Evolutionary conservation across 2,113 vertebrate species (phyloP).

Genomic region (Pterocles burchelli): DNA sequence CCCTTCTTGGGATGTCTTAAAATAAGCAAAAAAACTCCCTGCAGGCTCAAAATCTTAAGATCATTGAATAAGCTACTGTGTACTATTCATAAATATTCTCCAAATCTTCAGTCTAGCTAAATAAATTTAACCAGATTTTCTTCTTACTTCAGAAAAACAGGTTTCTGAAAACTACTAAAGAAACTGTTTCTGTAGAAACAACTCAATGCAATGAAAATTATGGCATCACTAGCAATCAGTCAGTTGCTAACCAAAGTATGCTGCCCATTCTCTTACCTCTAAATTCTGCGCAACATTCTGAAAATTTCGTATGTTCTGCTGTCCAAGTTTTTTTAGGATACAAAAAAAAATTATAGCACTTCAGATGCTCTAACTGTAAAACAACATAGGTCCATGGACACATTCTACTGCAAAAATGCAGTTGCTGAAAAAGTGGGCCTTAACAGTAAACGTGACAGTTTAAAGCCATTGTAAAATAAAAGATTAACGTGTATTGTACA

Average conservation of each 20-base stretch:
- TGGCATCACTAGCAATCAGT: neutral
- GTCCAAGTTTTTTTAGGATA: neutral
- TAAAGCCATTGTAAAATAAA: neutral
- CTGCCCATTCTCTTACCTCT: neutral
- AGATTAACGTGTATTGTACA: neutral
- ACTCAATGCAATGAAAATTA: neutral
- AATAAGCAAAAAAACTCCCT: neutral
- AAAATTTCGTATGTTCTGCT: neutral
- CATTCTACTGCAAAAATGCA: neutral
- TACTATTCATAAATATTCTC: neutral
- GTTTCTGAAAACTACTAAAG: neutral
- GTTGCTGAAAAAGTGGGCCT: neutral
- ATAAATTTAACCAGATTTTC: neutral
- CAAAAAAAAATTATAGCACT: neutral
- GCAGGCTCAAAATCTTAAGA: neutral
- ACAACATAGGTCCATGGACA: neutral
- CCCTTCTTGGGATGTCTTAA: neutral
- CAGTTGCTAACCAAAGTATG: neutral
- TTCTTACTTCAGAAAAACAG: neutral
- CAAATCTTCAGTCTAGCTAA: neutral
- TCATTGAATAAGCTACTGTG: neutral
- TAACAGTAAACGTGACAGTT: neutral
- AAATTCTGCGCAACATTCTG: neutral
- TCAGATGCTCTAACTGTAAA: neutral
- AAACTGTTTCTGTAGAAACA: neutral